phyloP scores from a whole-genome alignment of 2,113 vertebrate genomes.

The Marcusenius ussheri region DNA sequence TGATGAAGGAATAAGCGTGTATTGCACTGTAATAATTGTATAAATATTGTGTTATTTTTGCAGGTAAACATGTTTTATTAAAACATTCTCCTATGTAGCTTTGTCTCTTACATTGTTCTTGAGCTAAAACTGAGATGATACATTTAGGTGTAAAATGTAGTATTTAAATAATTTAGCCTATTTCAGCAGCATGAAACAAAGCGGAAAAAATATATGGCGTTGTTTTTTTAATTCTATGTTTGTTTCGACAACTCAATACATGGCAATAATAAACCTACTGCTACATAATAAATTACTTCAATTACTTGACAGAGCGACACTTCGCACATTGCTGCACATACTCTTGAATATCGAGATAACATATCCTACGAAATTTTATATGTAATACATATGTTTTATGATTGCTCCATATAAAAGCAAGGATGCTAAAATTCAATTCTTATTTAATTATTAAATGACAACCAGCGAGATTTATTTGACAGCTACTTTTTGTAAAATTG shows the following conservation, averaged over 20 bases:
- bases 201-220: neutral
- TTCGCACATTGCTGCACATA: neutral
- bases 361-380: neutral
- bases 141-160: neutral
- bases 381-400: neutral
- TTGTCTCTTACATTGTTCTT: neutral
- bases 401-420: neutral
- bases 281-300: neutral
- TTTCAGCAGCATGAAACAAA: neutral
- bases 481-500: neutral
- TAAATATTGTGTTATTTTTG: neutral
- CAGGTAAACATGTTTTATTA: neutral
- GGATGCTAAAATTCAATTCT: neutral
- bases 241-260: neutral
- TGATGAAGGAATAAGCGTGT: neutral
- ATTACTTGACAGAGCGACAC: neutral
- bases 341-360: neutral
- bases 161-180: neutral
- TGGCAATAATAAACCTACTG: neutral
- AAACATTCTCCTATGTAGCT: neutral
- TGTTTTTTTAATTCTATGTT: neutral
- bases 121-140: neutral
- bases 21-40: neutral
- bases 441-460: neutral
- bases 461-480: neutral